Conservation (phyloP, 2,888 invertebrate species). For the Polyploca ridens region DNA sequence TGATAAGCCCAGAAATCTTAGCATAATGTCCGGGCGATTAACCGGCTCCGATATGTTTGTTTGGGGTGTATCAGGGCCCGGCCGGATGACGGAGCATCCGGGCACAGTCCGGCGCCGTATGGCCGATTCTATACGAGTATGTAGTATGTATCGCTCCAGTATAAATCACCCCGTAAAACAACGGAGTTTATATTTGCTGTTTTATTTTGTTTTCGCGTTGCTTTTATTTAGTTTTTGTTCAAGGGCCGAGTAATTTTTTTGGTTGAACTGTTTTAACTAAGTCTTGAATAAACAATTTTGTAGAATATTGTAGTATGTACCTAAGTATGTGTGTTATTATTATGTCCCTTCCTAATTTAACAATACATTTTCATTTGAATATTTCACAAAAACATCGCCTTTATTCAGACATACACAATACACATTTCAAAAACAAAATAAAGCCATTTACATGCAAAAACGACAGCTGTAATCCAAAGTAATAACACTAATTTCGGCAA, state of each 20-base stretch:
- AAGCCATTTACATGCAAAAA: background rate
- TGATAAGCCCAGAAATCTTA: conserved; percentile 10
- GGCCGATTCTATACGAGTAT: conserved; percentile 13
- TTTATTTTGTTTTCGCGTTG: background rate
- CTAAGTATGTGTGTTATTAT: too few species aligned
- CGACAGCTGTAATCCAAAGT: background rate
- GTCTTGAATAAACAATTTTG: background rate
- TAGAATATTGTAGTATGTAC: background rate
- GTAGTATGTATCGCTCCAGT: background rate
- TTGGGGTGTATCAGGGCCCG: conserved; percentile 43
- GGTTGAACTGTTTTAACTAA: background rate
- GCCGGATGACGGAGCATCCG: conserved; percentile 16
- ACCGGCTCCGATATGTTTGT: conserved; percentile 57
- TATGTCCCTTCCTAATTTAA: too few species aligned
- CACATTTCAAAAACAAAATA: background rate
- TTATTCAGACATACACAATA: background rate
- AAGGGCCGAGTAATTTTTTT: background rate
- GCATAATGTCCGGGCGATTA: conserved; percentile 43
- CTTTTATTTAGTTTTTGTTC: conserved; percentile 1
- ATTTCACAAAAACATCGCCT: background rate
- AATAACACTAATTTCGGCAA: background rate
- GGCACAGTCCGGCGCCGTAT: conserved; percentile 18
- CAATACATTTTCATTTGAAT: background rate
- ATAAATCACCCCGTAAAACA: background rate
- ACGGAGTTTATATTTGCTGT: background rate